Conservation (phyloP, 2,888 invertebrate species). For the Dusona sp. region DNA sequence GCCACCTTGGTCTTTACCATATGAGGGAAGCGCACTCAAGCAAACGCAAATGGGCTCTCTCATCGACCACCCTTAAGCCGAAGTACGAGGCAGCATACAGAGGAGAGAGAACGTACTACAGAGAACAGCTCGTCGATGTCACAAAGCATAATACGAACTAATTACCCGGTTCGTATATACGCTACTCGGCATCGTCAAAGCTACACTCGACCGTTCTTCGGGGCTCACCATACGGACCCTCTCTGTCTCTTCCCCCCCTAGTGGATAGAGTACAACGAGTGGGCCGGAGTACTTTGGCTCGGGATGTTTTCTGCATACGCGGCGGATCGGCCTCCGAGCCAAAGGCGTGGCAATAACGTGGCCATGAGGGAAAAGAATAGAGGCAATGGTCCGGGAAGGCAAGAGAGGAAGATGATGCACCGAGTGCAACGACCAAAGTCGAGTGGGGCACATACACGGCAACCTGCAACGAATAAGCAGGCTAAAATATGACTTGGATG, state of each 20-base stretch:
- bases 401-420: slow-evolving; percentile 60
- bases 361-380: slow-evolving; percentile 59
- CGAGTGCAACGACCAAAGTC: slow-evolving; percentile 67
- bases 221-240: slow-evolving; percentile 49
- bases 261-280: slow-evolving; percentile 75
- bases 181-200: slow-evolving; percentile 78
- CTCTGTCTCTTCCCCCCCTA: slow-evolving; percentile 31
- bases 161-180: slow-evolving; percentile 78
- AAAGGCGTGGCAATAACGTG: slow-evolving; percentile 72
- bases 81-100: not conserved
- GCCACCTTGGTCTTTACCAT: slow-evolving; percentile 13
- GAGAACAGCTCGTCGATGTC: slow-evolving; percentile 75
- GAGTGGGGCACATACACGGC: slow-evolving; percentile 67
- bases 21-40: not conserved
- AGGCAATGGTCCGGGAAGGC: slow-evolving; percentile 52
- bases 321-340: slow-evolving; percentile 64
- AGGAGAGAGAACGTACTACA: slow-evolving; percentile 24
- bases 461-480: slow-evolving; percentile 36
- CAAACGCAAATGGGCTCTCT: slow-evolving; percentile 56
- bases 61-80: slow-evolving; percentile 61
- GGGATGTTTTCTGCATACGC: slow-evolving; percentile 81
- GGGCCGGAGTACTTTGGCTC: slow-evolving; percentile 70
- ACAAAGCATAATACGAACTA: slow-evolving; percentile 83
- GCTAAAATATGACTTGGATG: slow-evolving; percentile 49
- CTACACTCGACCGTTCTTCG: slow-evolving; percentile 78